A percentile compares a stretch with the other conserved stretches of the same genome.
phyloP scores from a whole-genome alignment of 1,140 invertebrate genomes.

The Pygmarrhopalites habei region DNA sequence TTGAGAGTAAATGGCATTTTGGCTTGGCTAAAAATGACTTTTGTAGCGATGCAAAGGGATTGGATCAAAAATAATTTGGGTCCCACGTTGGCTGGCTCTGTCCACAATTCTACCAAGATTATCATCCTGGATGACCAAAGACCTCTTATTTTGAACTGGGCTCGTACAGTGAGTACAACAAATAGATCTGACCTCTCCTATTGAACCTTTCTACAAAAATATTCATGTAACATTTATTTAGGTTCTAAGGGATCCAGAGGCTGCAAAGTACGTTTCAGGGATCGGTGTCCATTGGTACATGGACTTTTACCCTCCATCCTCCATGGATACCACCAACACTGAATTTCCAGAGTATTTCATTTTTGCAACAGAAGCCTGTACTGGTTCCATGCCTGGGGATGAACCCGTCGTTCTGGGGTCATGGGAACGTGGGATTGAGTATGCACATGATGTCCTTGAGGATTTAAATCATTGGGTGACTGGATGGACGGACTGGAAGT shows the following conservation, averaged over 20 bases:
- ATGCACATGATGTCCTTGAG: constrained; percentile 62
- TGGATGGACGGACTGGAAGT: constrained; percentile 89
- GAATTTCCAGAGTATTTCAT: constrained; percentile 63
- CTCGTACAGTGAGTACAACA: constrained; percentile 47
- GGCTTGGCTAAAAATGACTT: too few relatives aligned
- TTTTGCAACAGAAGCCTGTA: constrained; percentile 60
- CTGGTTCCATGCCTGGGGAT: constrained; percentile 11
- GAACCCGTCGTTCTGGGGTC: constrained; percentile 56
- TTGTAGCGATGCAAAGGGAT: constrained; percentile 48
- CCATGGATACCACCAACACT: constrained; percentile 51
- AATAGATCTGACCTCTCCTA: too few relatives aligned
- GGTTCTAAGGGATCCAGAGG: constrained; percentile 50
- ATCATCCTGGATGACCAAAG: constrained; percentile 68
- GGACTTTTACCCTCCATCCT: constrained; percentile 49
- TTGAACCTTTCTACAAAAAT: too few relatives aligned
- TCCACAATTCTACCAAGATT: constrained; percentile 53
- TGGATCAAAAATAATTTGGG: constrained; percentile 62
- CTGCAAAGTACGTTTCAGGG: constrained; percentile 64
- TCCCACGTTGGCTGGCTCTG: constrained; percentile 54
- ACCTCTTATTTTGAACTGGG: constrained; percentile 55
- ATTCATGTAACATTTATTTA: constrained; percentile 34
- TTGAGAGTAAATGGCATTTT: too few relatives aligned
- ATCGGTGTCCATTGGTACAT: constrained; percentile 72
- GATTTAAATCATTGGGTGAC: constrained; percentile 61
- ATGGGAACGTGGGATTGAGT: constrained; percentile 63